A percentile compares a stretch with the other conserved stretches of the same genome.
Evolutionary conservation across 2,113 vertebrate species (phyloP).

Genomic region (Periophthalmus modestus): DNA sequence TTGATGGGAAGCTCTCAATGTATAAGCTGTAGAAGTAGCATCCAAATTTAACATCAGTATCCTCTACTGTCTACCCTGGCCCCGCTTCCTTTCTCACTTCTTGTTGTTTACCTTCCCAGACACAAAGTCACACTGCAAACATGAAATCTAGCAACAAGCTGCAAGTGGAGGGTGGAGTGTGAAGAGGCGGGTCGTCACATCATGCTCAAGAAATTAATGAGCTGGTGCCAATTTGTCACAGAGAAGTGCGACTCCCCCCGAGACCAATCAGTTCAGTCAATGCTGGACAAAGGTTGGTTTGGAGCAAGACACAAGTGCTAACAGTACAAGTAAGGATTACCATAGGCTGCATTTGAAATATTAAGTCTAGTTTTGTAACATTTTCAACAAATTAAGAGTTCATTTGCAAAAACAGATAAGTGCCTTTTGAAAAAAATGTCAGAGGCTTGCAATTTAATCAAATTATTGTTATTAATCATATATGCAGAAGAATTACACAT

Average conservation of each 20-base stretch:
- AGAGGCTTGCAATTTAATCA: no score
- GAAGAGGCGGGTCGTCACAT: slow-evolving; percentile 38
- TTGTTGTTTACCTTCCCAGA: slow-evolving; percentile 50
- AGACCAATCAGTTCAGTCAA: slow-evolving; percentile 41
- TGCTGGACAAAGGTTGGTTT: slow-evolving; percentile 15
- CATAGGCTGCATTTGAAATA: slow-evolving; percentile 3
- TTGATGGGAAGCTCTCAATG: slow-evolving; percentile 12
- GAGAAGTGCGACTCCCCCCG: slow-evolving; percentile 31
- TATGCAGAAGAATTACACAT: no score
- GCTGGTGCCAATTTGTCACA: slow-evolving; percentile 45
- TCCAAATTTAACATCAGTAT: slow-evolving; percentile 37
- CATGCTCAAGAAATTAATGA: slow-evolving; percentile 67
- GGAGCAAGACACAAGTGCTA: background rate
- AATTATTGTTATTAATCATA: no score
- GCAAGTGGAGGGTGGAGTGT: slow-evolving; percentile 51
- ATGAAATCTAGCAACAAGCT: slow-evolving; percentile 32
- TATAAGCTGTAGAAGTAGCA: slow-evolving; percentile 21
- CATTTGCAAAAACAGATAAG: no score
- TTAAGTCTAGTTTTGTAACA: background rate
- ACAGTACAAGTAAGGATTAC: background rate
- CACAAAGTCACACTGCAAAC: slow-evolving; percentile 55
- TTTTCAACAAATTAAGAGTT: no score
- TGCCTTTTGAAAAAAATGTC: no score
- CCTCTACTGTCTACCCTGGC: slow-evolving; percentile 26
- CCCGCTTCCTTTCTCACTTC: slow-evolving; percentile 50